Conservation (phyloP, 2,113 vertebrate species). For the Bucco capensis region DNA sequence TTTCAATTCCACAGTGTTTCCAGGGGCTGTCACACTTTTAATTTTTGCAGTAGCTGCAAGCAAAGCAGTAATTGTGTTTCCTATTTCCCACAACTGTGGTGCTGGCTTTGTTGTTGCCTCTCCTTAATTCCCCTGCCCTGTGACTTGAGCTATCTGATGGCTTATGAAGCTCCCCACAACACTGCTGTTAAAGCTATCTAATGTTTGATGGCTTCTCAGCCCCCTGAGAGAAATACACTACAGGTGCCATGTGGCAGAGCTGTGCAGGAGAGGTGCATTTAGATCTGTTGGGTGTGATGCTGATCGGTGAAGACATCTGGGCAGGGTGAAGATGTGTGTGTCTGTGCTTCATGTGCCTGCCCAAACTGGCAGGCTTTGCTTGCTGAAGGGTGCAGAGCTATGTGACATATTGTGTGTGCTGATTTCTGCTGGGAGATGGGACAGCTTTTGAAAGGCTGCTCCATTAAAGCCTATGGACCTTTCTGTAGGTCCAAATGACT, state of each 20-base stretch:
- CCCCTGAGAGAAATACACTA: rapidly evolving
- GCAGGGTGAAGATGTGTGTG: neutral
- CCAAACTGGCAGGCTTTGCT: neutral
- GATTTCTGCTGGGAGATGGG: neutral
- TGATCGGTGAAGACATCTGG: neutral
- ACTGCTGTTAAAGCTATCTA: neutral
- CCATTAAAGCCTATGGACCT: neutral
- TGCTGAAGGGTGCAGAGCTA: neutral
- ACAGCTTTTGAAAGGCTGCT: neutral
- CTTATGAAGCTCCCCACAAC: neutral
- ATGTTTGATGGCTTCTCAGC: neutral
- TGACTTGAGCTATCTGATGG: neutral
- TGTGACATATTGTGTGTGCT: neutral
- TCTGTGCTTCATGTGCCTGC: neutral
- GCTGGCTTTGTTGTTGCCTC: neutral
- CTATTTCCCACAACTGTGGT: neutral
- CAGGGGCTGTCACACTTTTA: slow-evolving; percentile 28
- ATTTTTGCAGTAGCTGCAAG: slow-evolving; percentile 48
- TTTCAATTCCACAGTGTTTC: neutral
- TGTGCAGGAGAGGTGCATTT: neutral
- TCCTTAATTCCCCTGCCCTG: neutral
- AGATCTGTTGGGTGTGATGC: neutral
- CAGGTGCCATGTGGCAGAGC: neutral
- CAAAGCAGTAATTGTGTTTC: slow-evolving; percentile 6
- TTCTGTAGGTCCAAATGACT: neutral